A percentile compares a stretch with the other conserved stretches of the same genome.
phyloP scores from a whole-genome alignment of 2,113 vertebrate species.

The Boulengeromyrus knoepffleri region DNA sequence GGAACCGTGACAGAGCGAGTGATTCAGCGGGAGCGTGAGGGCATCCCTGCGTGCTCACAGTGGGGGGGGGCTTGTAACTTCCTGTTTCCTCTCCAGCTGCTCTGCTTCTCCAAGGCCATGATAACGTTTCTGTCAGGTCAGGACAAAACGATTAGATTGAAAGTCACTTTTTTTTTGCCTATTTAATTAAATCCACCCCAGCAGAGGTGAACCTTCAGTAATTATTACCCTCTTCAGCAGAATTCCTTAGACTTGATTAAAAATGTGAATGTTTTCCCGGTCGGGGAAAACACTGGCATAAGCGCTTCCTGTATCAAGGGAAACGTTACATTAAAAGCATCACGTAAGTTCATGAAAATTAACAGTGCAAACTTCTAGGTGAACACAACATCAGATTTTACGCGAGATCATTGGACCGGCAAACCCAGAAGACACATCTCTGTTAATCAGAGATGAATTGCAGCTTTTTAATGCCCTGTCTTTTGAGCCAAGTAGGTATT shows the following conservation, averaged over 20 bases:
- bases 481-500: background rate
- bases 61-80: background rate
- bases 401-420: background rate
- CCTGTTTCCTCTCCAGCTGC: background rate
- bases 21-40: background rate
- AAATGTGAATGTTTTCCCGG: background rate
- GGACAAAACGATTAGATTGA: slow-evolving; percentile 12
- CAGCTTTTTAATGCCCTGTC: background rate
- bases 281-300: background rate
- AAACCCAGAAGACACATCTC: background rate
- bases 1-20: background rate
- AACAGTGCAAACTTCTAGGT: background rate
- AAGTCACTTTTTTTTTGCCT: background rate
- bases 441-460: background rate
- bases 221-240: background rate
- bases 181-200: slow-evolving; percentile 14
- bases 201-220: slow-evolving; percentile 5
- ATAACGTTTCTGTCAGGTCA: background rate
- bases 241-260: slow-evolving; percentile 1
- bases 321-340: background rate
- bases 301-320: background rate
- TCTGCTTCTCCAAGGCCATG: background rate
- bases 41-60: background rate
- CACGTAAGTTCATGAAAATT: background rate
- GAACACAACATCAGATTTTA: background rate